phyloP scores from a whole-genome alignment of 2,113 vertebrate species.

The Gambusia holbrooki region DNA sequence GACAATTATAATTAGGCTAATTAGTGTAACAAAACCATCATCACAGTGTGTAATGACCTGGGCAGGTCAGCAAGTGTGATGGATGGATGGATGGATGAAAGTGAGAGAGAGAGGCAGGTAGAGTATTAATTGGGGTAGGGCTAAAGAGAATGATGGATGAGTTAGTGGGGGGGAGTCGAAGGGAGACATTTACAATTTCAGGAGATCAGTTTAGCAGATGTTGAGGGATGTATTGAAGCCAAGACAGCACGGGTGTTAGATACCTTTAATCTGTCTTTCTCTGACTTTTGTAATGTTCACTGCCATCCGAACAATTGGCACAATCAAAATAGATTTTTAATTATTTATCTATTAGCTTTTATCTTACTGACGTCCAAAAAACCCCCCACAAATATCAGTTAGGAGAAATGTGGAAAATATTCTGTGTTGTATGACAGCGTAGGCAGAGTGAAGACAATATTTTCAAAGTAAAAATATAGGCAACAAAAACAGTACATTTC shows the following conservation, averaged over 20 bases:
- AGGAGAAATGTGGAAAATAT: not conserved
- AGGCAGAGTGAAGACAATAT: not conserved
- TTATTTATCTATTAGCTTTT: not conserved
- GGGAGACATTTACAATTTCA: constrained; percentile 24
- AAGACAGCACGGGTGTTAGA: constrained; percentile 12
- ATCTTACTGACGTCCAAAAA: not conserved
- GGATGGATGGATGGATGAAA: constrained; percentile 50
- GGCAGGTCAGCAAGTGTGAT: constrained; percentile 63
- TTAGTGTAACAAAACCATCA: constrained; percentile 76
- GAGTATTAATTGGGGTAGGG: constrained; percentile 58
- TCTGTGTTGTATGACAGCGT: not conserved
- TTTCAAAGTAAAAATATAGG: not conserved
- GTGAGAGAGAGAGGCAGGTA: constrained; percentile 36
- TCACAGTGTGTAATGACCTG: constrained; percentile 76
- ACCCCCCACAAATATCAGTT: not conserved
- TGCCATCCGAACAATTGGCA: not conserved
- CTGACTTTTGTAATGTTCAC: constrained; percentile 18
- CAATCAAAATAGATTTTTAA: not conserved
- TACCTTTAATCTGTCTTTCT: constrained; percentile 21
- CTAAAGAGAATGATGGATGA: constrained; percentile 57
- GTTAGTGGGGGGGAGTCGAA: constrained; percentile 28
- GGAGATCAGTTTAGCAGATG: constrained; percentile 4
- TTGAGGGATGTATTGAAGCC: constrained; percentile 6
- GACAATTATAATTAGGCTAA: constrained; percentile 78
- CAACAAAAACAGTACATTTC: not conserved